A percentile compares a stretch with the other conserved stretches of the same genome.
These are phyloP conservation scores for Uloborus diversus DNA, from an alignment of 1,140 invertebrate genomes.

Conservation along the genomic window DNA sequence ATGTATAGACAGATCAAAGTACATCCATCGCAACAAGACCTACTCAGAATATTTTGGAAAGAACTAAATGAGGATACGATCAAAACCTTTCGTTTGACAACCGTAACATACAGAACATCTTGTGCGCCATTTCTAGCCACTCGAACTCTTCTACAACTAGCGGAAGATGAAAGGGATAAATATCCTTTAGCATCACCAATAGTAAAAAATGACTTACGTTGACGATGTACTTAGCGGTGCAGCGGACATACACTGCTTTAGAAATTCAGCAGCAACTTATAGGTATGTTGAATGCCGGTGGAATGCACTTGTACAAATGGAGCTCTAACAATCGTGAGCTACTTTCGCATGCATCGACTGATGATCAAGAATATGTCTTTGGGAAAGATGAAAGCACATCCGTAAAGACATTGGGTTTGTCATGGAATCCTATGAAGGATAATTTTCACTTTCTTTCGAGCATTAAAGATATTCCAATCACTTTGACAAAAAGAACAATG, in stretches of 20 bases:
- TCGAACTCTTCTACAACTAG: constrained; percentile 60
- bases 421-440: constrained; percentile 31
- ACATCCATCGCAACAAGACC: background rate
- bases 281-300: constrained; percentile 59
- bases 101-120: no score
- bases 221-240: constrained; percentile 64
- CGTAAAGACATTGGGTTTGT: constrained; percentile 17
- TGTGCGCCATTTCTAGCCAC: constrained; percentile 62
- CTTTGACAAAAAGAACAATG: constrained; percentile 49
- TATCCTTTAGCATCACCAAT: constrained; percentile 55
- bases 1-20: background rate
- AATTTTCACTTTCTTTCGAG: constrained; percentile 14
- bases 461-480: background rate
- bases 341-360: background rate
- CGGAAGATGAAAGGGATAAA: constrained; percentile 56
- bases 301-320: constrained; percentile 66
- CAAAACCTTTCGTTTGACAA: no score
- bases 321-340: constrained; percentile 58
- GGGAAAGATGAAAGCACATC: background rate
- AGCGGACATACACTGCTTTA: constrained; percentile 59
- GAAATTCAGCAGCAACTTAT: constrained; percentile 59
- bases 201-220: constrained; percentile 60
- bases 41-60: background rate
- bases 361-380: background rate
- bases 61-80: no score